Conservation (phyloP, 2,113 vertebrate genomes). For the Myxocyprinus asiaticus region DNA sequence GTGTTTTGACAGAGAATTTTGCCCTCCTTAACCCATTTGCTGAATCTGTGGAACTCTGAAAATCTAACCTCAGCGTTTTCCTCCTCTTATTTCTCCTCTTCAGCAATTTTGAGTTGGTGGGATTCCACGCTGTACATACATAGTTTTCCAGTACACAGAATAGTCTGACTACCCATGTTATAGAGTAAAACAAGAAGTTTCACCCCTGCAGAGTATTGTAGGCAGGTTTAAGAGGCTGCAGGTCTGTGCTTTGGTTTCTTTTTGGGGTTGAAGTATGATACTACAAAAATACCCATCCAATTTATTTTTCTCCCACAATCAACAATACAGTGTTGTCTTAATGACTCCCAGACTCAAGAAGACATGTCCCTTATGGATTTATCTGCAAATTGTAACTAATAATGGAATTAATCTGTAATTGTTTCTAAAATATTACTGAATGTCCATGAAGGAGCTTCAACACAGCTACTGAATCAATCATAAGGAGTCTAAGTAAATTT, state of each 20-base stretch:
- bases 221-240: slow-evolving; percentile 60
- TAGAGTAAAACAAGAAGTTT: slow-evolving; percentile 55
- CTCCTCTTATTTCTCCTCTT: slow-evolving; percentile 46
- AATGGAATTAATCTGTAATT: slow-evolving; percentile 7
- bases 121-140: slow-evolving; percentile 75
- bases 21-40: slow-evolving; percentile 67
- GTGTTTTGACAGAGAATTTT: slow-evolving; percentile 40
- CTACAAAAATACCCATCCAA: neutral
- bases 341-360: neutral
- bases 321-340: neutral
- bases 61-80: slow-evolving; percentile 64
- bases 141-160: slow-evolving; percentile 70
- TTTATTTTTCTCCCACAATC: neutral
- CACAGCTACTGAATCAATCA: slow-evolving; percentile 4
- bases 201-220: slow-evolving; percentile 51
- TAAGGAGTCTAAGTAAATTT: neutral
- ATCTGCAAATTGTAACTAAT: slow-evolving; percentile 3
- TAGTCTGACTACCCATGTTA: slow-evolving; percentile 36
- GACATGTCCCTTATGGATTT: slow-evolving; percentile 4
- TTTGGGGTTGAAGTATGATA: slow-evolving; percentile 7
- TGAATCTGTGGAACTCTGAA: slow-evolving; percentile 62
- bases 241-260: slow-evolving; percentile 31
- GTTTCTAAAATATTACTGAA: slow-evolving; percentile 20
- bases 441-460: slow-evolving; percentile 25
- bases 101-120: slow-evolving; percentile 52